Base-by-base conservation (phyloP, 2,888 invertebrate genomes). In the Drosophila ustulata region DNA sequence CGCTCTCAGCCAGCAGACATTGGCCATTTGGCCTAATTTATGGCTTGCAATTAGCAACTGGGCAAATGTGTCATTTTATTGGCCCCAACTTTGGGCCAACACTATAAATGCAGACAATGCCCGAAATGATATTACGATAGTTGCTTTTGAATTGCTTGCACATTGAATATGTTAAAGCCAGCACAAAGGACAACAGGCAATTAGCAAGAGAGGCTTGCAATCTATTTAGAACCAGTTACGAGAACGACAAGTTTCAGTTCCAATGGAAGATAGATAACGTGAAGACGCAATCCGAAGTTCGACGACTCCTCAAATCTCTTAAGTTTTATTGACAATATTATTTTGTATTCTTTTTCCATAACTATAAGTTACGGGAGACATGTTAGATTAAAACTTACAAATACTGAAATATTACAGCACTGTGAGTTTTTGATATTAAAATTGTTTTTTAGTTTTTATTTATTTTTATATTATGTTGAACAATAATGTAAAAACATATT, bases 41-140 rank as follows among this genome's bases (percentile, higher is more conserved):
- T 87, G 66, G 71, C 84, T 66, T 75, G 87, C 87, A 82, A 82
- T 82, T 82, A 82, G 82, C 72, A 87, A 66, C 78, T 76, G 78
- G 77, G 82, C 82, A 81, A 82, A 81, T 87, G 76, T 86, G 78
- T 81, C 66, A 72, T 78, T 75, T 83, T 70, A 83, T 83, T 70
- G 67, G 68, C 58, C 76, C 59, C 64, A 66, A 65, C 57, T 67
- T 51, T 43, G 49, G 49, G 53, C 70, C 46, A 62, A 63, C 66
- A 68, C 68, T 66, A 69, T 62, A 78, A 73, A 45, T 55, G 74
- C 23, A 56, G 56, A 59, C 71, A 55, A 66, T 66, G 50, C 63
- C 62, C 32, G 11, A 52, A 68, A 78, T 55, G 46, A 53, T 68
- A 73, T 68, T 41, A 58, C 25, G 32, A 47, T 52, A 66, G 68